phyloP scores from a whole-genome alignment of 2,888 invertebrate species.

The Campoplex capitator region DNA sequence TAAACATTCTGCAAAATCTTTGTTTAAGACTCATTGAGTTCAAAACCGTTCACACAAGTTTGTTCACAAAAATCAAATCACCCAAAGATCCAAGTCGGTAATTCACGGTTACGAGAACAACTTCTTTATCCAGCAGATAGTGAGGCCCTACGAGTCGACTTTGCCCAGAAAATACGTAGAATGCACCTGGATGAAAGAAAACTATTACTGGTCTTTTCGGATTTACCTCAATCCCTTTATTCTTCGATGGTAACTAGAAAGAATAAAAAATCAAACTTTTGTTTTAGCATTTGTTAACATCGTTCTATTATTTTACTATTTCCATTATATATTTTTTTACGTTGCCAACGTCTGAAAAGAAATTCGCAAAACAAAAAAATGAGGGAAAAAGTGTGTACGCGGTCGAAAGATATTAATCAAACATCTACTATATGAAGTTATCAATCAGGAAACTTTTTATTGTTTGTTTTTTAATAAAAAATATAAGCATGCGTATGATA shows the following conservation, averaged over 20 bases:
- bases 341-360: too few species aligned
- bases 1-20: background rate
- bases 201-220: constrained; percentile 86
- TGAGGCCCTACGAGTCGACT: constrained; percentile 87
- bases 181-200: constrained; percentile 88
- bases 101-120: constrained; percentile 89
- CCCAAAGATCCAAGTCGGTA: constrained; percentile 87
- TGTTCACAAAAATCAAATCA: constrained; percentile 59
- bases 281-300: background rate
- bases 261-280: background rate
- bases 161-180: constrained; percentile 87
- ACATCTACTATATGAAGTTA: background rate
- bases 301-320: too few species aligned
- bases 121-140: constrained; percentile 88
- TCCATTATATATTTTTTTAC: too few species aligned
- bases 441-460: too few species aligned
- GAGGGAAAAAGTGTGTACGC: too few species aligned
- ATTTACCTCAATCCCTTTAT: background rate
- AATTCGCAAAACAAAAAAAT: too few species aligned
- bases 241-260: constrained; percentile 55
- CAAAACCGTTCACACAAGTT: background rate
- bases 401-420: background rate
- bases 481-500: background rate
- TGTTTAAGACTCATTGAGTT: background rate
- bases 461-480: too few species aligned